Conservation (phyloP, 2,113 vertebrate species). For the Abramis brama region DNA sequence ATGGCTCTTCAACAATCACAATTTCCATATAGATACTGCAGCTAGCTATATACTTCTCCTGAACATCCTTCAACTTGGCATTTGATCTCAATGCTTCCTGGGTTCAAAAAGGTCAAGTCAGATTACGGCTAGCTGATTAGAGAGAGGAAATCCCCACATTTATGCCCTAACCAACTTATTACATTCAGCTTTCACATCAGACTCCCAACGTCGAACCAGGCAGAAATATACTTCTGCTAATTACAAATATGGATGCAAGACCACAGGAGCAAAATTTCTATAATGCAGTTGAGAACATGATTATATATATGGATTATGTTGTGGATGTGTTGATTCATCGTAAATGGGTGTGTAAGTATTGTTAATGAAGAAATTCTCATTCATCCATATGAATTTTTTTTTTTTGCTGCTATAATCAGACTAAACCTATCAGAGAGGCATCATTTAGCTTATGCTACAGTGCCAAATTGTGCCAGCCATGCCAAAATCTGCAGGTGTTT, state of each 20-base stretch:
- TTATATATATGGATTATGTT: not conserved
- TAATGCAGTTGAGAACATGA: not conserved
- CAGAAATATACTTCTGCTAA: not conserved
- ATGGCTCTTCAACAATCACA: not conserved
- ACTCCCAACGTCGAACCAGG: not conserved
- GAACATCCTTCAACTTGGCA: not conserved
- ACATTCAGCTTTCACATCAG: not conserved
- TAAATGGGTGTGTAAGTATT: not conserved
- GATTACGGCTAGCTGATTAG: constrained; percentile 41
- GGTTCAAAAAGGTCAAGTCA: constrained; percentile 27
- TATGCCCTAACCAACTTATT: not conserved
- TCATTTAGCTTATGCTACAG: constrained; percentile 20
- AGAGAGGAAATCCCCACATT: constrained; percentile 22
- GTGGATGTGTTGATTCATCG: not conserved
- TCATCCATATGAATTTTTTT: not conserved
- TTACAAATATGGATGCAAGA: not conserved
- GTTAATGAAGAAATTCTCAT: not conserved
- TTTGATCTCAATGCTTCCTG: constrained; percentile 7
- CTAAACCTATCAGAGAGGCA: constrained; percentile 6
- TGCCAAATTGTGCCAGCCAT: constrained; percentile 6
- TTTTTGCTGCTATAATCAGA: not conserved
- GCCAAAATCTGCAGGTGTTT: constrained; percentile 53
- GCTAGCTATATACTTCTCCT: not conserved
- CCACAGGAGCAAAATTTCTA: not conserved
- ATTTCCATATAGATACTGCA: not conserved